Evolutionary conservation across 2,113 vertebrate species (phyloP), one percentile per base, ranked within the genome.

Genomic region (Bos javanicus): DNA sequence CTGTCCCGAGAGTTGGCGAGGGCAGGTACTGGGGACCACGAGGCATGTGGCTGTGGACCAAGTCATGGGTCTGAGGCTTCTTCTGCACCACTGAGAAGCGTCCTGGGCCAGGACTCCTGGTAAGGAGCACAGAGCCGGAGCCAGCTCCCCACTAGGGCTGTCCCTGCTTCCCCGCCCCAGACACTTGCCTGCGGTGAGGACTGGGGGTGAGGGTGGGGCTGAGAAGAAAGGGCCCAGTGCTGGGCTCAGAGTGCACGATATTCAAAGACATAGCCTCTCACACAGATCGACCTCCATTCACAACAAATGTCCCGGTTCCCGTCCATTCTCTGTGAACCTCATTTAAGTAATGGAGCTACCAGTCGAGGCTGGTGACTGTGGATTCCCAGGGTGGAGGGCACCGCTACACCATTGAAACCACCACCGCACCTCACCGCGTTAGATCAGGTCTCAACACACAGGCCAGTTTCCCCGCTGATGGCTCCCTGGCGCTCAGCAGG

Each of bases 241-340:
- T 39, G 56, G 71, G 36, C 52, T 28, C 26, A 46, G 60, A 50
- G n/a, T 3, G 14, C 1, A 0, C 1, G 0, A 0, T 3, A 0
- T 56, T 52, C 78, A 33, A 15, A 52, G 28, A n/a, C 33, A 26
- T 0, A 33, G 48, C 2, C 36, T 46, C 39, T 57, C 21, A 16
- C 11, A 6, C 1, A 36, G 19, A 39, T 12, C 21, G 56, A 33
- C 28, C 13, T 7, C 82, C 7, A 33, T 43, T 43, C 57, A 6
- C 39, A 43, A 23, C 8, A 46, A n/a, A 76, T 48, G 64, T 0
- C 1, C 25, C 9, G 0, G 48, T 71, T 88, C 54, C 15, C 10
- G 4, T 57, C 5, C 52, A 33, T 36, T 33, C 7, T 56, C 62
- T 59, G 6, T 7, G 36, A 28, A 23, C 57, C 39, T 36, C 16